Percentiles rank a stretch among this genome's conserved stretches.
Conservation (phyloP, 1,140 invertebrate genomes). For the Chironomus striatipennis region DNA sequence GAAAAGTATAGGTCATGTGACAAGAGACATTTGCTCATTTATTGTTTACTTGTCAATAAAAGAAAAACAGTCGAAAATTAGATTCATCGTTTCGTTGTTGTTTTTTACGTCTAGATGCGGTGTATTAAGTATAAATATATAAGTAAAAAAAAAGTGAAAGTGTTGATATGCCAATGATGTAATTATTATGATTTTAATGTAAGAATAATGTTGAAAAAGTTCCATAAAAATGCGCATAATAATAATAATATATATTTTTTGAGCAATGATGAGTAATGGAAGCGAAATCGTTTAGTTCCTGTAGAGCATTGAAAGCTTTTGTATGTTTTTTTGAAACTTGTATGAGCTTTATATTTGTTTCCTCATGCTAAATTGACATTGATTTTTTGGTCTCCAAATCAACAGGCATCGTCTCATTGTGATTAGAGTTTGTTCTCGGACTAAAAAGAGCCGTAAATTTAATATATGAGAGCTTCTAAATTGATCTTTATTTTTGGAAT, state of each 20-base stretch:
- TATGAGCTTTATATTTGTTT: neutral
- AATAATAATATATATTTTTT: no score
- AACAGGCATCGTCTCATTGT: neutral
- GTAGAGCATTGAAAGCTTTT: neutral
- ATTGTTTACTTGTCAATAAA: neutral
- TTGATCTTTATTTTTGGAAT: no score
- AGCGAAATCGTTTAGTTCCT: neutral
- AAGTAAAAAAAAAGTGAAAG: neutral
- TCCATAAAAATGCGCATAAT: no score
- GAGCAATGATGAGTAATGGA: neutral
- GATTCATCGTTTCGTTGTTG: constrained; percentile 7
- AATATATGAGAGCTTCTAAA: no score
- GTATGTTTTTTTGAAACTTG: neutral
- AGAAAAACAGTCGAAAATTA: neutral
- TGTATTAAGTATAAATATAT: neutral
- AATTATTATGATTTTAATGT: neutral
- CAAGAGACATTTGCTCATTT: neutral
- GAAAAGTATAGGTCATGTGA: neutral
- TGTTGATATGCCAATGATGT: neutral
- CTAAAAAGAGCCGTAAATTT: no score
- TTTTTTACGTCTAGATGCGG: constrained; percentile 6
- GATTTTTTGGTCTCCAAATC: neutral
- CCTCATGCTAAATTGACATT: neutral
- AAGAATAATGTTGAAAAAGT: no score
- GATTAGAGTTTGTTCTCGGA: neutral